phyloP scores from a whole-genome alignment of 37 sponge, comb jelly and placozoan genomes.

The Ianthella basta region DNA sequence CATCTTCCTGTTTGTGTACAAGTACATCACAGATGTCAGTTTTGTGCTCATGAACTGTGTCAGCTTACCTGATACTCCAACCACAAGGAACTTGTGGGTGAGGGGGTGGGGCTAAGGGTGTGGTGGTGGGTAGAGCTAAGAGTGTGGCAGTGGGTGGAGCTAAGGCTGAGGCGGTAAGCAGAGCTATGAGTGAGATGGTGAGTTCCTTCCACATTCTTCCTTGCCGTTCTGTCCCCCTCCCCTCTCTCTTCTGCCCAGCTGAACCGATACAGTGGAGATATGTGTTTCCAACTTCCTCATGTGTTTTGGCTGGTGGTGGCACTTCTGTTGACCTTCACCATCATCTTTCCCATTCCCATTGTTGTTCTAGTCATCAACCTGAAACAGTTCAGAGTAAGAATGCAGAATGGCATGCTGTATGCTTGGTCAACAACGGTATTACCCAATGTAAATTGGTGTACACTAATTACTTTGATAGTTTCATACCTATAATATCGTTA shows the following conservation, averaged over 20 bases:
- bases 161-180: no score
- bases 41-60: slow-evolving; percentile 22
- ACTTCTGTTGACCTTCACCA: background rate
- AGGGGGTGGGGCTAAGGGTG: no score
- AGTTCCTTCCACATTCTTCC: no score
- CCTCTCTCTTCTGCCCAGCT: background rate
- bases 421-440: no score
- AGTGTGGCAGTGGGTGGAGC: no score
- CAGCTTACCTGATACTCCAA: background rate
- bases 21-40: slow-evolving; percentile 43
- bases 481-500: no score
- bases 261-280: background rate
- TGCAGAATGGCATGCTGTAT: no score
- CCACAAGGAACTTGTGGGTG: background rate
- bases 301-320: slow-evolving; percentile 10
- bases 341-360: slow-evolving; percentile 14
- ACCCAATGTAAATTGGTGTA: no score
- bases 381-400: slow-evolving; percentile 31
- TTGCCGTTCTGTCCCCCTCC: background rate
- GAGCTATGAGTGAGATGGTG: no score
- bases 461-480: no score
- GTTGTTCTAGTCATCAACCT: background rate
- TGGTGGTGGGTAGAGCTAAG: no score
- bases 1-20: slow-evolving; percentile 42
- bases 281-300: slow-evolving; percentile 1